These are phyloP conservation scores for Halocynthia aurantium DNA, from an alignment of 23 tunicate genomes.

Conservation along the genomic window DNA sequence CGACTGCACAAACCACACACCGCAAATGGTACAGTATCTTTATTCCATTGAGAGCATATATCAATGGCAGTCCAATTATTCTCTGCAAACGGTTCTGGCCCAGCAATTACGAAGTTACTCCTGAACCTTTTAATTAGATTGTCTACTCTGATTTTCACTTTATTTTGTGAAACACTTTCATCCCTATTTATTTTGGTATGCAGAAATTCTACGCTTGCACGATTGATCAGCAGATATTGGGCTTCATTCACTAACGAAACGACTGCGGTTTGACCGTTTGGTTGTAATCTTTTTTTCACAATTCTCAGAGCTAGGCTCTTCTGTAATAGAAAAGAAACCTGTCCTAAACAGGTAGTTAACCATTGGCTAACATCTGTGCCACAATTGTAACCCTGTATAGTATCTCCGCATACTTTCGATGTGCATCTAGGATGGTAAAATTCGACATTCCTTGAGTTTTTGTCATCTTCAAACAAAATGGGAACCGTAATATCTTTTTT, in stretches of 20 bases:
- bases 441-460: no score
- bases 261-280: not conserved
- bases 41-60: not conserved
- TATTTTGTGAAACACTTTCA: not conserved
- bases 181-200: slow-evolving; percentile 8
- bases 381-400: slow-evolving; percentile 41
- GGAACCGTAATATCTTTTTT: slow-evolving; percentile 19
- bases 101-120: slow-evolving; percentile 49
- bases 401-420: slow-evolving; percentile 62
- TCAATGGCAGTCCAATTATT: slow-evolving; percentile 38
- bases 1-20: slow-evolving; percentile 51
- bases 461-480: not conserved
- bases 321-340: slow-evolving; percentile 18
- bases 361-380: slow-evolving; percentile 41
- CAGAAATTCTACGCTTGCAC: slow-evolving; percentile 32
- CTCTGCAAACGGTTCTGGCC: slow-evolving; percentile 57
- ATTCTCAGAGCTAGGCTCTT: slow-evolving; percentile 31
- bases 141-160: slow-evolving; percentile 12
- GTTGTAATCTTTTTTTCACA: not conserved
- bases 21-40: not conserved
- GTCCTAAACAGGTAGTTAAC: slow-evolving; percentile 46
- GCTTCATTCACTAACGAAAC: slow-evolving; percentile 64
- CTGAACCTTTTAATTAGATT: slow-evolving; percentile 41
- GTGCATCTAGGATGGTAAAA: not conserved
- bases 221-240: slow-evolving; percentile 52